phyloP scores from a whole-genome alignment of 2,797 vertebrate genomes.

The Pseudochaenichthys georgianus region DNA sequence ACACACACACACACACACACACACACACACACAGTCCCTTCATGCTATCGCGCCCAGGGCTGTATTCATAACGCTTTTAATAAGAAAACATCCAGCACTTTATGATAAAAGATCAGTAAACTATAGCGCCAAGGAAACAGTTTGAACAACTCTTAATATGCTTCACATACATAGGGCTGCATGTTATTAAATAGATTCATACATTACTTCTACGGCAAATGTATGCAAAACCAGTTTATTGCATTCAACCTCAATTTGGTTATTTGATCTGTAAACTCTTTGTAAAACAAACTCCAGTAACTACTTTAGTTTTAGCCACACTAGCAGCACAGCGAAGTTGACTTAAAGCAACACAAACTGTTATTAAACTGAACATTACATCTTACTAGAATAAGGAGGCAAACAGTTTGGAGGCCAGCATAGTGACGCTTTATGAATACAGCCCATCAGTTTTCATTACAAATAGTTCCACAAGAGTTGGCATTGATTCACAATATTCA shows the following conservation, averaged over 20 bases:
- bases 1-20: slow-evolving; percentile 13
- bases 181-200: not conserved
- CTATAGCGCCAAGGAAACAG: not conserved
- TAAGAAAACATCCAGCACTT: not conserved
- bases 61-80: slow-evolving; percentile 45
- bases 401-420: not conserved
- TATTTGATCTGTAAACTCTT: slow-evolving; percentile 3
- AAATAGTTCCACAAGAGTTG: slow-evolving; percentile 4
- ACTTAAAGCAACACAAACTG: not conserved
- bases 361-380: not conserved
- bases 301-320: not conserved
- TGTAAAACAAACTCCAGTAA: not conserved
- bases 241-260: not conserved
- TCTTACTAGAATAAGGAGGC: not conserved
- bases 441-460: slow-evolving; percentile 22
- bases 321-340: not conserved
- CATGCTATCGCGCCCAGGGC: slow-evolving; percentile 33
- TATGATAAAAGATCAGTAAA: not conserved
- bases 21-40: slow-evolving; percentile 10
- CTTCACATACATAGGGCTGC: not conserved
- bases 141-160: not conserved
- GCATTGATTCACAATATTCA: slow-evolving; percentile 14
- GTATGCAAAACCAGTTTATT: not conserved
- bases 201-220: not conserved
- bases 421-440: slow-evolving; percentile 49